Base-by-base conservation (phyloP, 2,113 vertebrate genomes). In the Gobius niger region DNA sequence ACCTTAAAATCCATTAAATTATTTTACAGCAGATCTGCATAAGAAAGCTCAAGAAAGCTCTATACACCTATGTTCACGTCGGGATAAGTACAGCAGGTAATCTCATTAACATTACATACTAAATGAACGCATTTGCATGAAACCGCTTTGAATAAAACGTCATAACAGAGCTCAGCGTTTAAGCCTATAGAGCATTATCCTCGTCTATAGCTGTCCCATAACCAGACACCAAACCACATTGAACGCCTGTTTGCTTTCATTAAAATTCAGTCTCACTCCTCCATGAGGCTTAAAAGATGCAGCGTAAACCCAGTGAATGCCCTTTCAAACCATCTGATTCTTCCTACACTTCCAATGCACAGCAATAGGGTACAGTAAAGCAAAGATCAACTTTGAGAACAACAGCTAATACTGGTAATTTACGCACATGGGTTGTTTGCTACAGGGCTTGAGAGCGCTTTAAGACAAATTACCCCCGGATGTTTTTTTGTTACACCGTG, bases 401-500 rank as follows among this genome's bases (percentile, higher is more conserved):
- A 44, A 52, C n/a, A 56, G 74, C 71, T 78, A 14, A 51, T 15
- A 57, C 78, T 47, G 16, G 11, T 65, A 70, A 76, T 57, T 70
- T 46, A 71, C 54, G 66, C 11, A 68, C 69, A 62, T 7, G 62
- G 47, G 67, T 81, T 71, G 42, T 84, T 87, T 78, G 53, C 74
- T 13, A 68, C 14, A 24, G 76, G 47, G 19, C 59, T 40, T 44
- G 63, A 56, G 47, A 61, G 67, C 63, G 66, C 60, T 81, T 19
- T 42, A 44, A 70, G 73, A 72, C 19, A 82, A 82, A 80, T 85
- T 70, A 70, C 67, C 67, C 75, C 72, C 7, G 64, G 68, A 81
- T 72, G 65, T 83, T 85, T 34, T 34, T 77, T 77, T 70, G 76
- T 78, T 79, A 75, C 53, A 67, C 70, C 44, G 65, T 73, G 68